Evolutionary conservation across 2,113 vertebrate species (phyloP), one percentile per base, ranked within the genome.

Genomic region (Rhinoptilus africanus): DNA sequence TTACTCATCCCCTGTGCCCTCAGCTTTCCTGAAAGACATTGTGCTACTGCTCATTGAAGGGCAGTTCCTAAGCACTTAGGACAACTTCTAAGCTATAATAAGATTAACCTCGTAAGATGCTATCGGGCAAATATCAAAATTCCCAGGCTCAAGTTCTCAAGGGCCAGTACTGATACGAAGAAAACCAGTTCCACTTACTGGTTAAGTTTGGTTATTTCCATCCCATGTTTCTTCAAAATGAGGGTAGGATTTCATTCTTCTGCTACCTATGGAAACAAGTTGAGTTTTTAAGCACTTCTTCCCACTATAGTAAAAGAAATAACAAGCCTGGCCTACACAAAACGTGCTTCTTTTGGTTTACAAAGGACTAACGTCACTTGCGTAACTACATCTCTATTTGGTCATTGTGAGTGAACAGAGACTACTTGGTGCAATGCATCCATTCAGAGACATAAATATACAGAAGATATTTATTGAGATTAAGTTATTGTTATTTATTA

Each of bases 401-500:
- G 98, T 98, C 98, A 94, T 97, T 88, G 88, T 96, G 97, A 96
- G 97, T 97, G 98, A 98, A 97, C 97, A 98, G 97, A 98, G 98
- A 98, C 97, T 98, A 98, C 97, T 97, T 97, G 98, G 98, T 98
- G 98, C 98, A 98, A 98, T 98, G 98, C 98, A 98, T 99, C 98
- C 97, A 68, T 98, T 98, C 98, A 98, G 98, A 99, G 98, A 98
- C 98, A 98, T 98, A 98, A 98, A 97, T 98, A 98, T 98, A 98
- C 98, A 98, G 98, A 99, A 98, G 98, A 99, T 99, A 99, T 99
- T 99, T 99, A 99, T 99, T 99, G 98, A 99, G 98, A 99, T 98
- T 98, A 99, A 99, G 98, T 99, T 99, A 99, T 99, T 99, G 95
- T 99, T 99, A 99, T 99, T 99, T 99, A 99, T 99, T 99, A 97